Percentiles rank a stretch among this genome's conserved stretches.
These are phyloP conservation scores for Oppia nitens DNA, from an alignment of 1,140 invertebrate species.

Conservation along the genomic window DNA sequence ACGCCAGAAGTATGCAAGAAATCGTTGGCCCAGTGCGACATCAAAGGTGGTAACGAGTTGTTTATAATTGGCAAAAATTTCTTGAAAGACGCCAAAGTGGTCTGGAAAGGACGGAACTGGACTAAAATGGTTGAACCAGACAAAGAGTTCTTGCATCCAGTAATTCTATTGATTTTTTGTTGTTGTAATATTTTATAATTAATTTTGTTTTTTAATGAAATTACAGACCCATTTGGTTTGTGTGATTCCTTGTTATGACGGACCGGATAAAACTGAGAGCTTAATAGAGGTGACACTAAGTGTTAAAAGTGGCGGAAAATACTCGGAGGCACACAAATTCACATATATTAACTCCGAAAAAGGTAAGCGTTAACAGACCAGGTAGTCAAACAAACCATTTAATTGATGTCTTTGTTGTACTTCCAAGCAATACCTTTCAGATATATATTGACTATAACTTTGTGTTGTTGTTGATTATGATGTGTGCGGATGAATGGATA, in stretches of 20 bases:
- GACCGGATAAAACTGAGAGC: not conserved
- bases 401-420: not conserved
- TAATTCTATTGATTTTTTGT: not conserved
- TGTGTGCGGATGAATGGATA: too few species aligned
- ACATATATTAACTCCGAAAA: slow-evolving; percentile 7
- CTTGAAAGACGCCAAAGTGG: slow-evolving; percentile 73
- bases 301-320: slow-evolving; percentile 19
- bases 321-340: slow-evolving; percentile 15
- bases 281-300: slow-evolving; percentile 7
- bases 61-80: slow-evolving; percentile 95
- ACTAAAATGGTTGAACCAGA: slow-evolving; percentile 18
- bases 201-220: not conserved
- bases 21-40: slow-evolving; percentile 51
- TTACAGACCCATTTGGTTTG: slow-evolving; percentile 17
- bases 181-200: not conserved
- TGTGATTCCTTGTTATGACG: slow-evolving; percentile 17
- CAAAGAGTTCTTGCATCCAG: slow-evolving; percentile 17
- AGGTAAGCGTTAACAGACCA: not conserved
- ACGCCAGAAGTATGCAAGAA: slow-evolving; percentile 89
- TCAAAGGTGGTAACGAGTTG: slow-evolving; percentile 60
- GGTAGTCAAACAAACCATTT: not conserved
- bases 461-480: too few species aligned
- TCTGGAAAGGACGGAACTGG: slow-evolving; percentile 40
- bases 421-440: not conserved
- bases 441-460: not conserved